Evolutionary conservation across 2,888 invertebrate species (phyloP).

Genomic region (Hydropsyche betteni): DNA sequence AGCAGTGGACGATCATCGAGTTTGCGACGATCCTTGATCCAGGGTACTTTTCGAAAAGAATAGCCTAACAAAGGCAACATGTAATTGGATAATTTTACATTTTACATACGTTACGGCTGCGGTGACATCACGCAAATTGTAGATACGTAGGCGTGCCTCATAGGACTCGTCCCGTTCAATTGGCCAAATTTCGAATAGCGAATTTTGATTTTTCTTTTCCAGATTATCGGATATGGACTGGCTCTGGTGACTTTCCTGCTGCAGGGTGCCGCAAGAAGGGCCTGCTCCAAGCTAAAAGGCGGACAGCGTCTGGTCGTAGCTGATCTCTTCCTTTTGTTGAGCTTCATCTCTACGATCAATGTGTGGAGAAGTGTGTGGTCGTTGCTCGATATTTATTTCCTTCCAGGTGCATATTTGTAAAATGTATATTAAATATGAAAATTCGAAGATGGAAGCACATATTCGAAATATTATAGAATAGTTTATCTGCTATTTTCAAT

Average conservation of each 20-base stretch:
- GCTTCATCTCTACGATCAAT: constrained; percentile 84
- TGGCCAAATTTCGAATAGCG: no score
- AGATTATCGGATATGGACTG: constrained; percentile 79
- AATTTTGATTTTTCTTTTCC: constrained; percentile 53
- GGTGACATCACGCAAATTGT: no score
- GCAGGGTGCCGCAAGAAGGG: constrained; percentile 78
- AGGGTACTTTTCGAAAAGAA: neutral
- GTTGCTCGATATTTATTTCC: constrained; percentile 78
- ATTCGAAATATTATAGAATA: no score
- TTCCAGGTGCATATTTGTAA: constrained; percentile 68
- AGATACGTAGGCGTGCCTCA: no score
- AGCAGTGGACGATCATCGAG: no score
- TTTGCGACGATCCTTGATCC: no score
- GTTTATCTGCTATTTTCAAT: no score
- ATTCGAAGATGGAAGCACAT: no score
- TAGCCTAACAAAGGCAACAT: neutral
- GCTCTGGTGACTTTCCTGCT: constrained; percentile 77
- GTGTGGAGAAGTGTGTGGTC: constrained; percentile 91
- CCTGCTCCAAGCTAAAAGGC: constrained; percentile 74
- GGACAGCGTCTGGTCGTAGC: constrained; percentile 74
- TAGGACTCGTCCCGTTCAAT: no score
- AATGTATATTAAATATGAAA: neutral
- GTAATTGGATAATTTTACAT: constrained; percentile 31
- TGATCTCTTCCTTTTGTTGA: constrained; percentile 79
- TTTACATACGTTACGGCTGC: no score